Evolutionary conservation across 2,888 invertebrate species (phyloP).

Genomic region (Acrobasis consociella): DNA sequence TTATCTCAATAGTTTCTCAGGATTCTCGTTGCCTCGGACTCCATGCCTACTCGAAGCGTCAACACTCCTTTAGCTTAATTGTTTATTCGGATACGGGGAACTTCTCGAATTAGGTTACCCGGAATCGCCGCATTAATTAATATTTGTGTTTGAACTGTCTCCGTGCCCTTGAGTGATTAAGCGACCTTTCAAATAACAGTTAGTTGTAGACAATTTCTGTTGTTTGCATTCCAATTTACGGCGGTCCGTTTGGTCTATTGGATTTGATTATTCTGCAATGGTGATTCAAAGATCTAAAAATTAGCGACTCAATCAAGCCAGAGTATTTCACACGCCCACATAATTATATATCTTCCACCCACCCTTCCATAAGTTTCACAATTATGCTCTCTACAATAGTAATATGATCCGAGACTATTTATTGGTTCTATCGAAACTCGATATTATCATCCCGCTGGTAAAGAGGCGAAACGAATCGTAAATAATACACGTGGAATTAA

Average conservation of each 20-base stretch:
- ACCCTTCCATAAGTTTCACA: slow-evolving; percentile 46
- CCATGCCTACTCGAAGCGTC: slow-evolving; percentile 33
- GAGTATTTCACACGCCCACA: background rate
- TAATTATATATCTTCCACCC: slow-evolving; percentile 25
- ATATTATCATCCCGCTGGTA: slow-evolving; percentile 66
- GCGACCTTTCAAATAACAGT: slow-evolving; percentile 73
- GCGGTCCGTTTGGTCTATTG: slow-evolving; percentile 46
- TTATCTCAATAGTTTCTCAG: slow-evolving; percentile 11
- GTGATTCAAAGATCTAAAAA: slow-evolving; percentile 28
- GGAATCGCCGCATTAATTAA: slow-evolving; percentile 78
- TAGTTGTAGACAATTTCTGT: slow-evolving; percentile 66
- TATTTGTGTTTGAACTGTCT: slow-evolving; percentile 79
- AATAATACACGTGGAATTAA: slow-evolving; percentile 76
- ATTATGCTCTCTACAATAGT: slow-evolving; percentile 64
- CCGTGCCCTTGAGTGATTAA: slow-evolving; percentile 76
- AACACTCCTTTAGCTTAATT: slow-evolving; percentile 70
- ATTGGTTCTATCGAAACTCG: slow-evolving; percentile 73
- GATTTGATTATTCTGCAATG: slow-evolving; percentile 43
- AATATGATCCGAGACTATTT: slow-evolving; percentile 61
- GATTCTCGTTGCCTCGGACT: slow-evolving; percentile 19
- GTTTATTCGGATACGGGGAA: slow-evolving; percentile 76
- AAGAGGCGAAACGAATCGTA: slow-evolving; percentile 74
- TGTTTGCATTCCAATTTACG: slow-evolving; percentile 62
- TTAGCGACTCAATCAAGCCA: slow-evolving; percentile 1
- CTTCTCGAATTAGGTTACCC: slow-evolving; percentile 75